Conservation (phyloP, 2,888 invertebrate species). For the Drosophila seclusa region DNA sequence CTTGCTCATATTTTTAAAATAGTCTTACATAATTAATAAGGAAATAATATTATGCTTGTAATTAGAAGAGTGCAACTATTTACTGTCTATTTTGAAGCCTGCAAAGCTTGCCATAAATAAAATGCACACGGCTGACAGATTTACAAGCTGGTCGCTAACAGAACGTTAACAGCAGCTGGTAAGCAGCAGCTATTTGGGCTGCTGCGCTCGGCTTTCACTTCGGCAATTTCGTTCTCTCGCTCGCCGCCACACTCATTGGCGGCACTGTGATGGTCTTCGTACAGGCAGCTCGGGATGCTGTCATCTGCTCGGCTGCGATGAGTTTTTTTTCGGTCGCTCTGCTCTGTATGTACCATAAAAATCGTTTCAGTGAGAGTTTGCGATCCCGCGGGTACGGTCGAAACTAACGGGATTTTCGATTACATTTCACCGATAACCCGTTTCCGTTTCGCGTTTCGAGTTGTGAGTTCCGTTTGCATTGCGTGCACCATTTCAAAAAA, state of each 20-base stretch:
- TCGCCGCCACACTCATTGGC: conserved; percentile 55
- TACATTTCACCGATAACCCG: conserved; percentile 25
- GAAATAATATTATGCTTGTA: not conserved
- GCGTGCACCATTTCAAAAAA: conserved; percentile 27
- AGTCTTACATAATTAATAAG: not conserved
- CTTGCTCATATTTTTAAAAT: not conserved
- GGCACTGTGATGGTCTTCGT: conserved; percentile 31
- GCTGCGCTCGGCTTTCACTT: conserved; percentile 49
- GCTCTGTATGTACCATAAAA: conserved; percentile 84
- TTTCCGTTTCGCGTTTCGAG: conserved; percentile 45
- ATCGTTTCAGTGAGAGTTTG: conserved; percentile 85
- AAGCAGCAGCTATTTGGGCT: conserved; percentile 32
- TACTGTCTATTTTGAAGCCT: not conserved
- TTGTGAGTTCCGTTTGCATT: conserved; percentile 26
- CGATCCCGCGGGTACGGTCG: conserved; percentile 85
- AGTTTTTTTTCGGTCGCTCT: conserved; percentile 45
- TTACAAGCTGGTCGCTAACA: conserved; percentile 23
- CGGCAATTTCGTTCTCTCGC: conserved; percentile 45
- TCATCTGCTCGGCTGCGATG: conserved; percentile 32
- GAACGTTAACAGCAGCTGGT: conserved; percentile 39
- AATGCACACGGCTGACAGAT: conserved; percentile 7
- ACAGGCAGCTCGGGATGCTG: conserved; percentile 61
- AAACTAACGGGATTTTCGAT: conserved; percentile 77
- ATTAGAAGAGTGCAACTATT: too few species aligned
- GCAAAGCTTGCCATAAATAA: conserved; percentile 50